Base-by-base conservation (phyloP, 2,797 vertebrate genomes). In the Thaleichthys pacificus region DNA sequence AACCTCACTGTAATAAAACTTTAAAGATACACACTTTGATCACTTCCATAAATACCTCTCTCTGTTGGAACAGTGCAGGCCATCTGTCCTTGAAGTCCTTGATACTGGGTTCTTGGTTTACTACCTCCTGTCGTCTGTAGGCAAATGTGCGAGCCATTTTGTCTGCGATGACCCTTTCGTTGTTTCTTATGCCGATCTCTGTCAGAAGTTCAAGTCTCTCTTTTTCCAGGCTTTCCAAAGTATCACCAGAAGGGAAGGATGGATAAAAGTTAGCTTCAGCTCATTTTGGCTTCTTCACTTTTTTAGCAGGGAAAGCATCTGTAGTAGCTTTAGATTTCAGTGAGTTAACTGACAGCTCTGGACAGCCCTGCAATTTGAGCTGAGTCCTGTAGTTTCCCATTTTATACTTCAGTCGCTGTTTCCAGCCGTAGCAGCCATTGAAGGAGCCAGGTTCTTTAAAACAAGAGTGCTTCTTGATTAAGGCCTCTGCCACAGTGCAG, bases 391-490 rank as follows among this genome's bases (percentile, higher is more conserved):
- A 28, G 28, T 28, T 28, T 28, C n/a, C 74, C 77, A 85, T 85
- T 35, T 81, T 82, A 57, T 71, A 74, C 61, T 85, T 86, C 0
- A 84, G 71, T 68, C 42, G 3, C 22, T 77, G 76, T 78, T 79
- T 83, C 84, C 79, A 83, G 65, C 77, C 65, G 0, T 86, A 80
- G 75, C 73, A 80, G 51, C 76, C 83, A 62, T 71, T 85, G 66
- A 82, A 81, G 24, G 77, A 85, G 22, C 76, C 69, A 64, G 76
- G 72, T 68, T 82, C 75, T 67, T 71, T 80, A 17, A 82, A 73
- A 75, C 80, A 84, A 0, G 73, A 75, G 32, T 82, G 74, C 58
- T 74, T 28, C 4, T 28, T 28, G 28, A 28, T 28, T 28, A 28
- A 28, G 28, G 28, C 28, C 28, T 28, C 3, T 28, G 28, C 28